Percentiles rank a stretch among this genome's conserved stretches.
These are phyloP conservation scores for Hylaeus volcanicus DNA, from an alignment of 1,140 invertebrate genomes.

Conservation along the genomic window DNA sequence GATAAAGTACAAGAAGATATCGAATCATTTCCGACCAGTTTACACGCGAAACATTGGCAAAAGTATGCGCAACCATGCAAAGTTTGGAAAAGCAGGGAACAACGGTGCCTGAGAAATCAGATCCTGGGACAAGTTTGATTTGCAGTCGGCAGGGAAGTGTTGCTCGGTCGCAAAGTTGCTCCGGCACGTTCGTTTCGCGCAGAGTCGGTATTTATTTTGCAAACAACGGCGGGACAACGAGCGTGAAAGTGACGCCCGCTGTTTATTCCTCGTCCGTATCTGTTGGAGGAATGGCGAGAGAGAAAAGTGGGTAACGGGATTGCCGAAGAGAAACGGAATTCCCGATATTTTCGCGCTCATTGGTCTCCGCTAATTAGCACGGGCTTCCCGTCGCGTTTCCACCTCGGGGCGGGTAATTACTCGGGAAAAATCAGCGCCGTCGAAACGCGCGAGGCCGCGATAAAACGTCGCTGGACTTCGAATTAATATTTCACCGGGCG, in stretches of 20 bases:
- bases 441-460: slow-evolving; percentile 13
- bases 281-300: no score
- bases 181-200: slow-evolving; percentile 11
- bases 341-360: slow-evolving; percentile 38
- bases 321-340: slow-evolving; percentile 24
- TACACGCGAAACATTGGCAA: no score
- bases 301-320: not conserved
- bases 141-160: not conserved
- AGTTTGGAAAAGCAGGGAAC: no score
- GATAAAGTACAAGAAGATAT: no score
- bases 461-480: slow-evolving; percentile 20
- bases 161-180: slow-evolving; percentile 19
- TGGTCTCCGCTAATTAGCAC: slow-evolving; percentile 35
- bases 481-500: slow-evolving; percentile 39
- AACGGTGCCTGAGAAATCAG: no score
- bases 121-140: not conserved
- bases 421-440: slow-evolving; percentile 30
- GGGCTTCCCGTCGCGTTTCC: slow-evolving; percentile 18
- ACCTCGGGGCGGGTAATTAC: slow-evolving; percentile 20
- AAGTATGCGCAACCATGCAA: no score
- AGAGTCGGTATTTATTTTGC: slow-evolving; percentile 58
- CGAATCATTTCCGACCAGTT: no score
- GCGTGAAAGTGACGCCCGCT: slow-evolving; percentile 57
- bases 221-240: slow-evolving; percentile 47
- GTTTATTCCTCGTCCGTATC: slow-evolving; percentile 41